Percentiles rank a stretch among this genome's conserved stretches.
Evolutionary conservation across 2,888 invertebrate genomes (phyloP).

Genomic region (Ganaspis brasiliensis): DNA sequence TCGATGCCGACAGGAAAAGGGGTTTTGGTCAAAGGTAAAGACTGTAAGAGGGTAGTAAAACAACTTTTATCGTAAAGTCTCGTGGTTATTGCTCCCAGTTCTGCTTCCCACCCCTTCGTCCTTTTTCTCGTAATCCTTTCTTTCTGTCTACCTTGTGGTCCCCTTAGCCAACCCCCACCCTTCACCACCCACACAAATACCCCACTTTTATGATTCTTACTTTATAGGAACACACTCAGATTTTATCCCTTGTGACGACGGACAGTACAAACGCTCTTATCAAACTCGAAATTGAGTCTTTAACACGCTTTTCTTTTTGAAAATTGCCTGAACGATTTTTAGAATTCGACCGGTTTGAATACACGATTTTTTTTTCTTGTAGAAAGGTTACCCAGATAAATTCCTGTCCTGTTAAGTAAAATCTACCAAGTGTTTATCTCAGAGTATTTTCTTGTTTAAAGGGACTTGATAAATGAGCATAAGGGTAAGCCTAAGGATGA

Average conservation of each 20-base stretch:
- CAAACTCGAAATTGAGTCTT: not conserved
- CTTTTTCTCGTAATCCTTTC: slow-evolving; percentile 34
- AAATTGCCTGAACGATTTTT: too few species aligned
- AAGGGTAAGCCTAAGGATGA: not conserved
- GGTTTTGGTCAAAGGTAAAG: slow-evolving; percentile 43
- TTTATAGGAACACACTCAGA: slow-evolving; percentile 33
- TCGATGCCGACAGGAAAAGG: slow-evolving; percentile 39
- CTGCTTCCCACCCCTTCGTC: slow-evolving; percentile 1
- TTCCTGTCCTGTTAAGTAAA: too few species aligned
- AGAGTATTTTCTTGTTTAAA: too few species aligned
- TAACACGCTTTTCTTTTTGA: not conserved
- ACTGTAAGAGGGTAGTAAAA: slow-evolving; percentile 43
- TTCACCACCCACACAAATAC: slow-evolving; percentile 1
- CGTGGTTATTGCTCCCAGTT: slow-evolving; percentile 34
- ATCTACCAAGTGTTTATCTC: too few species aligned
- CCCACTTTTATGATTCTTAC: slow-evolving; percentile 34
- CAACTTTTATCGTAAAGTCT: slow-evolving; percentile 43
- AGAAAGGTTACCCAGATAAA: too few species aligned
- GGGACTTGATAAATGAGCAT: not conserved
- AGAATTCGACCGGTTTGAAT: too few species aligned
- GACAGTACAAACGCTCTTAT: slow-evolving; percentile 2
- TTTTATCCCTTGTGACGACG: not conserved
- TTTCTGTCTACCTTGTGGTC: slow-evolving; percentile 7
- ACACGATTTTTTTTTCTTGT: too few species aligned
- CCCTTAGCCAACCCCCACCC: not conserved